These are phyloP conservation scores for Nycticebus coucang DNA, from an alignment of 2,113 vertebrate genomes.

Conservation along the genomic window DNA sequence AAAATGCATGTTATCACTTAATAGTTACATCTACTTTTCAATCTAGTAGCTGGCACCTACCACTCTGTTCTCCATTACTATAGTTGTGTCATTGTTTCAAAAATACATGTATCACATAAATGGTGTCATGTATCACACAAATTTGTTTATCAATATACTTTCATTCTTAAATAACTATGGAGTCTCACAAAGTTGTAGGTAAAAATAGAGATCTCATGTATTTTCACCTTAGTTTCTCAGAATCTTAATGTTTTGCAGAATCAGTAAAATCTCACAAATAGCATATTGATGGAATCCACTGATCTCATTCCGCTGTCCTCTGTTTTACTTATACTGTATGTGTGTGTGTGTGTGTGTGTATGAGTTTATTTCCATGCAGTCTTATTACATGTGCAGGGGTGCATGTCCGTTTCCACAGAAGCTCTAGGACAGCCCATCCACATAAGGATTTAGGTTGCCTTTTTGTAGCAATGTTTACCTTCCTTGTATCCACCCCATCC, in stretches of 20 bases:
- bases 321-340: neutral
- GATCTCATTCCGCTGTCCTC: neutral
- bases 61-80: no score
- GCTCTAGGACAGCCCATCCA: neutral
- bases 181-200: neutral
- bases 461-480: neutral
- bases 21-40: no score
- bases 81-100: no score
- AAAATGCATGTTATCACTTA: no score
- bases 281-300: neutral
- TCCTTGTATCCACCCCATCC: neutral
- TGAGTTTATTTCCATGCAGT: neutral
- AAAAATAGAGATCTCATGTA: neutral
- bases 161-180: no score
- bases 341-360: neutral
- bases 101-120: no score
- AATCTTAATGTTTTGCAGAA: neutral
- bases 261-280: neutral
- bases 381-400: neutral
- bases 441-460: neutral
- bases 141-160: no score
- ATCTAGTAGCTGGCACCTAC: no score
- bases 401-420: neutral
- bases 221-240: neutral
- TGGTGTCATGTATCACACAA: no score